Evolutionary conservation across 2,113 vertebrate species (phyloP).

Genomic region (Sorex fumeus): DNA sequence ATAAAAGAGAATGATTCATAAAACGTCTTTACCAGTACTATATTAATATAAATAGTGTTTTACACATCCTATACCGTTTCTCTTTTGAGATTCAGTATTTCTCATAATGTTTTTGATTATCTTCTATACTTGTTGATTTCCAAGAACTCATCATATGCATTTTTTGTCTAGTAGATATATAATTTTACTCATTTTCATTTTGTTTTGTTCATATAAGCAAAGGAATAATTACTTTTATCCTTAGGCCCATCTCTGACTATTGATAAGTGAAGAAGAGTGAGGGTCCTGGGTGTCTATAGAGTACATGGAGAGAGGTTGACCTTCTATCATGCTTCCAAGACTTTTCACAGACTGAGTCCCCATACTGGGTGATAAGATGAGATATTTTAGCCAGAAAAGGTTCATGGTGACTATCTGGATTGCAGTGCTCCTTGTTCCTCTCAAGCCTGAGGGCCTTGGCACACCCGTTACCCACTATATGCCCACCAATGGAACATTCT

Average conservation of each 20-base stretch:
- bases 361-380: background rate
- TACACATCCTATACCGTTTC: background rate
- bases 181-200: conserved; percentile 76
- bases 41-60: conserved; percentile 48
- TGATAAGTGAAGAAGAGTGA: conserved; percentile 15
- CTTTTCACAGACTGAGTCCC: background rate
- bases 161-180: conserved; percentile 69
- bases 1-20: conserved; percentile 54
- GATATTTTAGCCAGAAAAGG: background rate
- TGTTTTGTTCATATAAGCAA: conserved; percentile 62
- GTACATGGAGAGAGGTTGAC: background rate
- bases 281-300: background rate
- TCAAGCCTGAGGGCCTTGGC: background rate
- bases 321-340: background rate
- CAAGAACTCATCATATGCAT: conserved; percentile 68
- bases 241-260: background rate
- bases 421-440: background rate
- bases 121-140: conserved; percentile 73
- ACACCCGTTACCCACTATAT: background rate
- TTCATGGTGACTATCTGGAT: background rate
- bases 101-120: conserved; percentile 39
- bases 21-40: background rate
- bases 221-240: background rate
- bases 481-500: background rate
- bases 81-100: conserved; percentile 66